These are phyloP conservation scores for Psephotus haematonotus DNA, from an alignment of 2,113 vertebrate genomes.

Conservation along the genomic window DNA sequence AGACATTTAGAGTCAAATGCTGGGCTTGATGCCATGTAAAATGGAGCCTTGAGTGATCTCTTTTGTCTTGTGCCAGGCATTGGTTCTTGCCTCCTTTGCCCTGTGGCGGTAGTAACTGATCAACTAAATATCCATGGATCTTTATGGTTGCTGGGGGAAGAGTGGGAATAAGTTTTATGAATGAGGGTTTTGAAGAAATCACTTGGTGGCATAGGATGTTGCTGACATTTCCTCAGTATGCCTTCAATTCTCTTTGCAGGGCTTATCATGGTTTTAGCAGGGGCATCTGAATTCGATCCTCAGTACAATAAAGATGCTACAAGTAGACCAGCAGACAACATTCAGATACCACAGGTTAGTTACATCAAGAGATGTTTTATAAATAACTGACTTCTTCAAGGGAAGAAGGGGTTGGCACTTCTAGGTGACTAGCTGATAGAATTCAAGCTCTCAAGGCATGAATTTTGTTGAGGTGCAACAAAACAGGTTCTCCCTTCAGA, in stretches of 20 bases:
- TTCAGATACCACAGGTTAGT: constrained; percentile 94
- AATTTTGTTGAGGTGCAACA: neutral
- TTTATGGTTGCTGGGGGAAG: neutral
- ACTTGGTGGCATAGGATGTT: neutral
- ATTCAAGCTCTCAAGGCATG: neutral
- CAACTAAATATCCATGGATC: neutral
- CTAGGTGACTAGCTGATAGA: neutral
- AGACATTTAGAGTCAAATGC: neutral
- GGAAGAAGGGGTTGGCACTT: neutral
- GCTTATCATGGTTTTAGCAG: constrained; percentile 93
- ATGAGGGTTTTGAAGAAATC: neutral
- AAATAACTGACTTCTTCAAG: neutral
- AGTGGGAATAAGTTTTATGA: neutral
- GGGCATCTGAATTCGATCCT: constrained; percentile 96
- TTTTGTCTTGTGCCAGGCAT: neutral
- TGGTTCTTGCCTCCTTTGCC: neutral
- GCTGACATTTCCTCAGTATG: neutral
- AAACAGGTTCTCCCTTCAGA: neutral
- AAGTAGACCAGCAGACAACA: constrained; percentile 94
- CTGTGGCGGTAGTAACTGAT: neutral
- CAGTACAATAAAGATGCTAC: constrained; percentile 98
- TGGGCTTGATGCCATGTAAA: neutral
- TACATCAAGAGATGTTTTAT: neutral
- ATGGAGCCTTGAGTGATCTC: neutral
- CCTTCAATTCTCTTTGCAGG: constrained; percentile 75